Percentiles rank a stretch among this genome's conserved stretches.
phyloP scores from a whole-genome alignment of 2,797 vertebrate genomes.

The Hapalemur alaotrensis region DNA sequence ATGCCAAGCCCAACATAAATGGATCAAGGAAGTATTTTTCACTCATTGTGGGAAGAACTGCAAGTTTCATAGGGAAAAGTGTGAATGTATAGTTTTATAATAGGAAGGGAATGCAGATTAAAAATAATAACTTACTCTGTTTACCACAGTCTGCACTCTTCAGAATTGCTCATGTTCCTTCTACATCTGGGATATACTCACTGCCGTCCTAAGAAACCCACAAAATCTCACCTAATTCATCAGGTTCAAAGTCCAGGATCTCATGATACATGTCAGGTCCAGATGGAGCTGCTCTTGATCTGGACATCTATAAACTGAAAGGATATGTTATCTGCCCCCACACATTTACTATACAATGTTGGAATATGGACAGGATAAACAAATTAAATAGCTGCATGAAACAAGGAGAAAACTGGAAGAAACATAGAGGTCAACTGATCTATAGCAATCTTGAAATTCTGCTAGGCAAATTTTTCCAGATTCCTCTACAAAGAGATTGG shows the following conservation, averaged over 20 bases:
- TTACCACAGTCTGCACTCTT: not conserved
- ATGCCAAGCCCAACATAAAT: not conserved
- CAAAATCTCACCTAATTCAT: not conserved
- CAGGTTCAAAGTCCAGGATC: not conserved
- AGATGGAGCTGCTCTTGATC: not conserved
- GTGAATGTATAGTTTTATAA: slow-evolving; percentile 5
- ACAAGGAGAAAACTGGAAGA: not conserved
- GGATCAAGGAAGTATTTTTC: not conserved
- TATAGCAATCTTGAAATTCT: not conserved
- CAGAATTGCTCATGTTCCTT: not conserved
- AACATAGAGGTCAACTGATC: not conserved
- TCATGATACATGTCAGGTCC: not conserved
- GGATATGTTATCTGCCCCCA: not conserved
- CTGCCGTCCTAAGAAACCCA: not conserved
- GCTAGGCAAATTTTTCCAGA: not conserved
- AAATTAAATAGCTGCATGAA: not conserved
- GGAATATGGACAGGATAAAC: not conserved
- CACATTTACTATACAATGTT: not conserved
- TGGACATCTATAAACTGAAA: not conserved
- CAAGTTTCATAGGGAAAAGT: not conserved
- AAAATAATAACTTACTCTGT: not conserved
- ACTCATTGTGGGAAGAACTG: not conserved
- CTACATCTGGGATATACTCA: not conserved
- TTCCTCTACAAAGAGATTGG: not conserved
- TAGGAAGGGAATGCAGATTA: not conserved